Evolutionary conservation across 2,113 vertebrate species (phyloP), one percentile per base, ranked within the genome.

Genomic region (Phycodurus eques): DNA sequence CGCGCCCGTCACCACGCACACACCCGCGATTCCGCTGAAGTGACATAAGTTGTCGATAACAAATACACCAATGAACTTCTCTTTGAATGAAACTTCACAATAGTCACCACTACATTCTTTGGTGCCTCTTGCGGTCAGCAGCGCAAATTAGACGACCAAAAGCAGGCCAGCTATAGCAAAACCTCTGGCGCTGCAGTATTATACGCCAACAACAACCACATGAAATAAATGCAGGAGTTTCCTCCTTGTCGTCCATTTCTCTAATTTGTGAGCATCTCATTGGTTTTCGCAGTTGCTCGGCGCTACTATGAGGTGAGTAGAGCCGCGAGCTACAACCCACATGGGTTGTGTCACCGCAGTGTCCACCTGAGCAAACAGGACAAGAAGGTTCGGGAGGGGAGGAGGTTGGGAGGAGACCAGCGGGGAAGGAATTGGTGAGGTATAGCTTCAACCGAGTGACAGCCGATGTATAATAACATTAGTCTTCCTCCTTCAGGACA

Each of bases 331-430:
- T 61, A 1, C 59, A 61, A 12, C 59, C 31, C 15, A 61, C 59
- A 61, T 35, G 59, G 33, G 31, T 17, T 19, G 93, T 97, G 95
- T 98, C 95, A 95, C 94, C 94, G 15, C 59, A 22, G 15, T 35
- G 92, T 96, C 96, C 96, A 98, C 96, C 97, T 98, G 96, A 96
- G 96, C 94, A 98, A 98, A 98, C 95, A 98, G 92, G 89, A 84
- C 91, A 90, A 80, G 81, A 89, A 87, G 46, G 66, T 71, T 72
- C 79, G 70, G 33, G 82, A 68, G 67, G 27, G 66, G 11, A 75
- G 19, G 71, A 35, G 70, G 68, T 8, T 74, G 85, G 71, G 79
- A 88, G 86, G 77, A 83, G 71, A 71, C 80, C 85, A 81, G 82
- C 85, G 83, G 79, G 80, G 92, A 94, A 94, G 93, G 94, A 94